Base-by-base conservation (phyloP, 2,888 invertebrate species). In the Trachelus troglodyta region DNA sequence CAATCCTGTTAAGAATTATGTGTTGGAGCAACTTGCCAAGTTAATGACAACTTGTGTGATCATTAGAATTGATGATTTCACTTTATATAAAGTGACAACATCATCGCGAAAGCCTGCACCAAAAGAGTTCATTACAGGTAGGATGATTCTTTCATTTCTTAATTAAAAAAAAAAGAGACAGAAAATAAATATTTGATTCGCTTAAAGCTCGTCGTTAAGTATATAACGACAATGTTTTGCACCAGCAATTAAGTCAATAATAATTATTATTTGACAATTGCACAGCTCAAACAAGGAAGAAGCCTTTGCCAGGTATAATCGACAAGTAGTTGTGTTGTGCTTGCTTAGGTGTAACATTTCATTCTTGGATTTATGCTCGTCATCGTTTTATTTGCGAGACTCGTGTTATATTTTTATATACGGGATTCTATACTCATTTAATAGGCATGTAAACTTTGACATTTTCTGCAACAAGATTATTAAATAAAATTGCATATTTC, bases 31-130 rank as follows among this genome's bases (percentile, higher is more conserved):
- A 89, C 92, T 97, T 69, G 94, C 96, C 34, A 97, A 96, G 90
- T 92, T 99, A 81, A 97, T 99, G 97, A 98, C 98, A 37, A 96
- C 97, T 15, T 98, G 98, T 90, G 94, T 97, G 69, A 95, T 99
- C 56, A 93, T 99, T 80, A 94, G 98, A 89, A 95, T 99, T 85
- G 97, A 97, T 88, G 98, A 99, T 91, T 97, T 99, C 88, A 96
- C 96, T 12, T 94, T 99, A 75, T 97, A 96, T 91, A 94, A 96
- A 90, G 97, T 97, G 34, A 95, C 96, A 1, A 96, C 96, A 1
- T 94, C 95, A 23, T 95, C 95, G 76, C 94, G 95, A 85, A 96
- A 95, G 83, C 94, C 95, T 84, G 92, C 94, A 81, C 94, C 95
- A 31, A 97, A 97, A 93, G 97, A 97, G 92, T 96, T 97, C 87